Conservation (phyloP, 2,797 vertebrate genomes). For the Melanotaenia nigrans region DNA sequence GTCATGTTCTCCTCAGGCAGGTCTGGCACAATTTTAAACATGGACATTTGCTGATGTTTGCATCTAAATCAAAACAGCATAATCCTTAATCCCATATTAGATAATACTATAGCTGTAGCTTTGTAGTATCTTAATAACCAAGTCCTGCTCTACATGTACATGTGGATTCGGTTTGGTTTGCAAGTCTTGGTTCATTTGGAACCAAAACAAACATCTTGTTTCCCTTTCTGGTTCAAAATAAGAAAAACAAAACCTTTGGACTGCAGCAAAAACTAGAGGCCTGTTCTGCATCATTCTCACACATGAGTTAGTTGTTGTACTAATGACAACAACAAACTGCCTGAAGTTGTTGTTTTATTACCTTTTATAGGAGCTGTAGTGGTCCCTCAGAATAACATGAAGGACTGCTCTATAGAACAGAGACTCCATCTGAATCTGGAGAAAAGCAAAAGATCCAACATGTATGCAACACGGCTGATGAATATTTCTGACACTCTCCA, state of each 20-base stretch:
- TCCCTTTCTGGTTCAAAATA: constrained; percentile 30
- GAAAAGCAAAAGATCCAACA: constrained; percentile 43
- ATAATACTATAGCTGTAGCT: background rate
- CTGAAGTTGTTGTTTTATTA: constrained; percentile 58
- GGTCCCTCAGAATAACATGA: constrained; percentile 94
- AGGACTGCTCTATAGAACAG: constrained; percentile 96
- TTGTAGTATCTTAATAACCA: background rate
- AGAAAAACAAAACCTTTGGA: constrained; percentile 18
- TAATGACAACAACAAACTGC: background rate
- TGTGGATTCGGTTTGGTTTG: constrained; percentile 41
- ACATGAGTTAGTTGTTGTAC: constrained; percentile 6
- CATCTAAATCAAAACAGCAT: constrained; percentile 8
- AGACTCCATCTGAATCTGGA: constrained; percentile 93
- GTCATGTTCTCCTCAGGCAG: background rate
- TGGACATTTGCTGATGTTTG: background rate
- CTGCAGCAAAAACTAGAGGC: constrained; percentile 9
- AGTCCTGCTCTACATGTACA: background rate
- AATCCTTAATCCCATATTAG: background rate
- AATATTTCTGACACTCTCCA: constrained; percentile 61
- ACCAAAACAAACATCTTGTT: constrained; percentile 28
- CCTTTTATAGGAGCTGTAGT: constrained; percentile 90
- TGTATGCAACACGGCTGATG: constrained; percentile 12
- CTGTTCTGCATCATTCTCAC: constrained; percentile 20
- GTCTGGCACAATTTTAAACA: background rate
- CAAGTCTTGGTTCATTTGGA: constrained; percentile 34